Percentiles rank a stretch among this genome's conserved stretches.
Conservation (phyloP, 2,113 vertebrate species). For the Phoxinus phoxinus region DNA sequence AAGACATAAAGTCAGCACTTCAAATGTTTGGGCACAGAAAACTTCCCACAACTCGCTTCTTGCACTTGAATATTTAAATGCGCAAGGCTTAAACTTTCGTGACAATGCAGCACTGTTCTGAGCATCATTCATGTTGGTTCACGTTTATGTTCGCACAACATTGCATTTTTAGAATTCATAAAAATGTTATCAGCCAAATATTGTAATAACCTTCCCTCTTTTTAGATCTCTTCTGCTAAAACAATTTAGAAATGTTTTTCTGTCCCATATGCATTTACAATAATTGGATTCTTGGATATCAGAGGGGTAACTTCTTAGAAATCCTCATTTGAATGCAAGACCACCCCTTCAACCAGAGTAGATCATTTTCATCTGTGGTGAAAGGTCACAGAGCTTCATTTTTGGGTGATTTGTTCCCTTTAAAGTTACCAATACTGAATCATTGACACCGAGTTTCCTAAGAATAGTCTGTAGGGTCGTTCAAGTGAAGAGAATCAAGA, state of each 20-base stretch:
- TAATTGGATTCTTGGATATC: conserved; percentile 23
- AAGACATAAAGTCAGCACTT: not conserved
- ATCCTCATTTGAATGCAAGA: not conserved
- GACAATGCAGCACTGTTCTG: no score
- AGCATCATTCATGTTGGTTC: no score
- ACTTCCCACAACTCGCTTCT: no score
- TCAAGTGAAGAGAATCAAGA: not conserved
- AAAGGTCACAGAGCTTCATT: conserved; percentile 14
- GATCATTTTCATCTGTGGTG: not conserved
- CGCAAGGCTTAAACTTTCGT: no score
- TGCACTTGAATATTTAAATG: no score
- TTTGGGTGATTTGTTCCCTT: not conserved
- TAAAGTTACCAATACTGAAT: not conserved
- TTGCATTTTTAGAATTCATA: no score
- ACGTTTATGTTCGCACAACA: no score
- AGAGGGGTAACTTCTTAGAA: not conserved
- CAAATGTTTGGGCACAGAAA: no score
- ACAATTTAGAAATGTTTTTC: not conserved
- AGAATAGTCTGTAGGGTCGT: not conserved
- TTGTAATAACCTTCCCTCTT: not conserved
- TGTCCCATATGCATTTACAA: not conserved
- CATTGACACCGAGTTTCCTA: not conserved
- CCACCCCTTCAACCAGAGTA: not conserved
- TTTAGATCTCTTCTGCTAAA: not conserved
- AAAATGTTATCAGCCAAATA: not conserved